Conservation (phyloP, 2,113 vertebrate genomes). For the Hypanus sabinus region DNA sequence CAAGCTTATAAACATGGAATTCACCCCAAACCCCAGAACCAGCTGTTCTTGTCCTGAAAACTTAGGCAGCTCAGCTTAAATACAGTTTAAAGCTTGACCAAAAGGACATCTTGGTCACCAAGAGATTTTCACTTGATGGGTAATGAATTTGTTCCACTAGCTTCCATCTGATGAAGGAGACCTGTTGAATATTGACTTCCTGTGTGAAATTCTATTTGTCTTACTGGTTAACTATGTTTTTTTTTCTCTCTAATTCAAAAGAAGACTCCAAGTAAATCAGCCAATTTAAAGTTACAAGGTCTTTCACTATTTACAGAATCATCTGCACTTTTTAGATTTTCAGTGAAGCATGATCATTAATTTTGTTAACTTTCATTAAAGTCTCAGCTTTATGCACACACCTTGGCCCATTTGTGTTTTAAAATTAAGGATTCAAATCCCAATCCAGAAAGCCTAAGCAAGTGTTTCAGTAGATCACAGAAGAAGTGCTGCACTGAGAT, state of each 20-base stretch:
- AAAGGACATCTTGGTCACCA: not conserved
- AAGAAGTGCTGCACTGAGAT: not conserved
- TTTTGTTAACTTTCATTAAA: not conserved
- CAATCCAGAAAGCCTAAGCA: not conserved
- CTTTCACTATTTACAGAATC: not conserved
- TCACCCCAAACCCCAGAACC: not conserved
- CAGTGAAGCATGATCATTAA: not conserved
- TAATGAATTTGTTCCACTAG: not conserved
- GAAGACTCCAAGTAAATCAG: not conserved
- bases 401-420: not conserved
- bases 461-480: not conserved
- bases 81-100: not conserved
- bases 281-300: not conserved
- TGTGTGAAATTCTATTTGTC: not conserved
- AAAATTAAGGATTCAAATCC: not conserved
- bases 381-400: not conserved
- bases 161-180: not conserved
- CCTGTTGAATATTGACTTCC: not conserved
- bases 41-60: not conserved
- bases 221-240: not conserved
- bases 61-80: not conserved
- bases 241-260: not conserved
- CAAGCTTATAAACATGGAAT: not conserved
- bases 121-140: not conserved
- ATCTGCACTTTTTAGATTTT: not conserved